These are phyloP conservation scores for Trochalopteron elliotii DNA, from an alignment of 2,113 vertebrate genomes.

Conservation along the genomic window DNA sequence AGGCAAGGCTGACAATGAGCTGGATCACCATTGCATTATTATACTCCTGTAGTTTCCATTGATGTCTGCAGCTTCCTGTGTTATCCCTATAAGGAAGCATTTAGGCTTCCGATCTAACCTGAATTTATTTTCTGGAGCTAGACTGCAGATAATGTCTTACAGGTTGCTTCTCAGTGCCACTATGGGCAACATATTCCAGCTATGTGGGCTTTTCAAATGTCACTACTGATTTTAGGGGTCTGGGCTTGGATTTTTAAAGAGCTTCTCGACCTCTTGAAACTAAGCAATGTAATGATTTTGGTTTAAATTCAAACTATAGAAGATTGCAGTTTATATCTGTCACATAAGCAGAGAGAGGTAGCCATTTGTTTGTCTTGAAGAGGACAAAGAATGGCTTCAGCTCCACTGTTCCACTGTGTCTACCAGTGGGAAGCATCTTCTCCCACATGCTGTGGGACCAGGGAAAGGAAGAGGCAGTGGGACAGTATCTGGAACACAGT, in stretches of 20 bases:
- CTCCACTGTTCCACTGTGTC: accelerated
- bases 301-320: background rate
- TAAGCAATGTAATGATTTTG: background rate
- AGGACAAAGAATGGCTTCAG: background rate
- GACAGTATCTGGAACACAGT: background rate
- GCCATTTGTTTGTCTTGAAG: background rate
- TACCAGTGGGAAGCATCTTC: background rate
- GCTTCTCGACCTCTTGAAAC: background rate
- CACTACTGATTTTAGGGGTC: background rate
- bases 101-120: background rate
- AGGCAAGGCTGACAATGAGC: background rate
- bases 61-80: background rate
- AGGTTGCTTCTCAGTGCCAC: background rate
- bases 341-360: background rate
- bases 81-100: background rate
- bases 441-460: background rate
- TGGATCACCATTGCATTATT: background rate
- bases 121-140: background rate
- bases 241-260: background rate
- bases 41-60: background rate
- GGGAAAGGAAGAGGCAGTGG: background rate
- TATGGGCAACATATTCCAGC: background rate
- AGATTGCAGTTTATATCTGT: background rate
- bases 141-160: background rate
- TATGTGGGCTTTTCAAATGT: background rate